Evolutionary conservation across 2,888 invertebrate species (phyloP).

Genomic region (Myathropa florea): DNA sequence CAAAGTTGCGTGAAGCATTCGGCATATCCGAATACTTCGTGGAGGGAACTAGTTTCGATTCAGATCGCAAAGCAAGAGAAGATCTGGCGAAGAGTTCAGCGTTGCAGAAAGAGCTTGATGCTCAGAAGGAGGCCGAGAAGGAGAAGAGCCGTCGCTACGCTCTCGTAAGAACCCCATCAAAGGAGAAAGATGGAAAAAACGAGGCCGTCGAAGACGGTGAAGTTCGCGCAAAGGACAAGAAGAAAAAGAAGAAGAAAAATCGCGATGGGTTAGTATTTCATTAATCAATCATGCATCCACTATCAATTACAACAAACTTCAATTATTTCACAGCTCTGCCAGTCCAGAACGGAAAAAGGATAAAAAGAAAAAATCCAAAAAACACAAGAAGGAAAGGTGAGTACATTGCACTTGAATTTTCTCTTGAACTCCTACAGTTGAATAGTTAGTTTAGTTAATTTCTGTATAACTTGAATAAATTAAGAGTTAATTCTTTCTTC

Average conservation of each 20-base stretch:
- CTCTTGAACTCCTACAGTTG: neutral
- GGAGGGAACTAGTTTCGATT: slow-evolving; percentile 95
- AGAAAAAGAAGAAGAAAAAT: slow-evolving; percentile 88
- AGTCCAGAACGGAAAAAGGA: slow-evolving; percentile 87
- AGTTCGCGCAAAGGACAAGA: slow-evolving; percentile 79
- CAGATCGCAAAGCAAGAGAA: slow-evolving; percentile 85
- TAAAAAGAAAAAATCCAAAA: slow-evolving; percentile 91
- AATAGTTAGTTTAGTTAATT: slow-evolving; percentile 45
- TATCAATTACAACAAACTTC: neutral
- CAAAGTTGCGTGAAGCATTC: slow-evolving; percentile 94
- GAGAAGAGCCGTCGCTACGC: slow-evolving; percentile 84
- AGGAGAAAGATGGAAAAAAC: slow-evolving; percentile 80
- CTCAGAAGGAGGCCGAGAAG: slow-evolving; percentile 79
- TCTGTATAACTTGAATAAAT: slow-evolving; percentile 41
- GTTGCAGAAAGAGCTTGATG: slow-evolving; percentile 80
- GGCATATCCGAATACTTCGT: slow-evolving; percentile 96
- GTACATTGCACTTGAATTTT: slow-evolving; percentile 71
- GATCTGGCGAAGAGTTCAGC: slow-evolving; percentile 81
- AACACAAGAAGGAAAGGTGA: slow-evolving; percentile 88
- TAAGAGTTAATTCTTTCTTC: slow-evolving; percentile 72
- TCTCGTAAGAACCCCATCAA: slow-evolving; percentile 88
- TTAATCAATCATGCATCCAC: neutral
- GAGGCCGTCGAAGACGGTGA: slow-evolving; percentile 79
- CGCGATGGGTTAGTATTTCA: slow-evolving; percentile 83
- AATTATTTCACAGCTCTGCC: slow-evolving; percentile 82